Conservation (phyloP, 2,113 vertebrate species). For the Lagopus muta region DNA sequence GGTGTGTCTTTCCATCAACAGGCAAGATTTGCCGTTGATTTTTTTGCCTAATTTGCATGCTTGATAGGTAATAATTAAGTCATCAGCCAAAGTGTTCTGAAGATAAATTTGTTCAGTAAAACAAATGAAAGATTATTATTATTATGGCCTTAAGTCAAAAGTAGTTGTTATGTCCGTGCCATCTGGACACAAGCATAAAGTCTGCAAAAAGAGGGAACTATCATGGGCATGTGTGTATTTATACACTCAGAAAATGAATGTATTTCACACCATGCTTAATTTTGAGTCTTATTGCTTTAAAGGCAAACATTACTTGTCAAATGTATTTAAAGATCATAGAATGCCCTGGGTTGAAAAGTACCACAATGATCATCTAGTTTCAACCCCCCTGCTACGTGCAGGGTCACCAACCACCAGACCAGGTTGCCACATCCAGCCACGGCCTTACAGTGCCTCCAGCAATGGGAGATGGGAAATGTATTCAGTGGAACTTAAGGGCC, state of each 20-base stretch:
- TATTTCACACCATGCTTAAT: not conserved
- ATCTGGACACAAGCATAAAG: not conserved
- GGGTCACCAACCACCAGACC: no score
- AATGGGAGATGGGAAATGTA: not conserved
- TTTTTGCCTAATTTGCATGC: not conserved
- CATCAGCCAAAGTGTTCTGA: not conserved
- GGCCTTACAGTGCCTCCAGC: no score
- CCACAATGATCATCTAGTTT: no score
- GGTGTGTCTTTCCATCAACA: not conserved
- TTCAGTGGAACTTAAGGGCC: not conserved
- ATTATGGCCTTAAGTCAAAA: not conserved
- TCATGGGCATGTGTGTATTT: not conserved
- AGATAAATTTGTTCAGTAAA: not conserved
- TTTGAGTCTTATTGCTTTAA: not conserved
- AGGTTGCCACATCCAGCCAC: no score
- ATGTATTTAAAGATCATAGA: not conserved
- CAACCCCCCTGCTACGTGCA: no score
- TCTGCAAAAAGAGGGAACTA: not conserved
- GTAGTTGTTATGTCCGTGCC: rapidly evolving
- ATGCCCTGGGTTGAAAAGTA: no score
- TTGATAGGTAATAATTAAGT: not conserved
- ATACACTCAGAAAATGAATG: not conserved
- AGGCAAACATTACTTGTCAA: not conserved
- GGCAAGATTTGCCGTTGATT: not conserved
- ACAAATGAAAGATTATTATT: not conserved